Base-by-base conservation (phyloP, 1,140 invertebrate genomes). In the Formica selysi region DNA sequence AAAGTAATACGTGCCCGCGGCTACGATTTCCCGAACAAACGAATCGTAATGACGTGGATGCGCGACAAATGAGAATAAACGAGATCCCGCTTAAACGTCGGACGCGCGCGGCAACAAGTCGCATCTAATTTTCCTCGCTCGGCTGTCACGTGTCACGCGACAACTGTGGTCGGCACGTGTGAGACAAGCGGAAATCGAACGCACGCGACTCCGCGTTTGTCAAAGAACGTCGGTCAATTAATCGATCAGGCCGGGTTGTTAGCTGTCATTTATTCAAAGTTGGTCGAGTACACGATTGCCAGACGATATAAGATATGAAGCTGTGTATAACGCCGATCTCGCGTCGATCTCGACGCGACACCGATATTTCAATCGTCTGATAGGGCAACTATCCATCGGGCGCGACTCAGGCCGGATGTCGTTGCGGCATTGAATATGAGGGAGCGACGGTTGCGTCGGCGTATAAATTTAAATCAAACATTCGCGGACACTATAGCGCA, bases 1-100 rank as follows among this genome's bases (percentile, higher is more conserved):
- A 90, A 90, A 90, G 88, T 87, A 78, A 83, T 38, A 51, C 54
- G 70, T 68, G 67, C 73, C 62, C 76, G 54, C 64, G 65, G 73
- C 73, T 74, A 64, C 73, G 87, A 86, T 84, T 84, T 86, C 87
- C 76, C 85, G 87, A 83, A 64, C 87, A 89, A 89, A 86, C 87
- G 87, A 65, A 83, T 88, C 80, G 84, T 89, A 89, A 76, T 67
- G 61, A 81, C 51, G 79, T 67, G 79, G 67, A 81, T 81, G 67
- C 76, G 64, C 76, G 44, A 48, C 44, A 41, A 54, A 13, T 44
- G 76, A 64, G 76, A 44, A 71, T 71, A 81, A 81, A 81, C 36
- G 67, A 71, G 78, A 81, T 59, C 36, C 65, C 7, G 51, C 19
- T 54, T 73, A 71, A 73, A 81, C 51, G 64, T 80, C 19, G 78